Evolutionary conservation across 2,797 vertebrate species (phyloP).

Genomic region (Taeniopygia guttata): DNA sequence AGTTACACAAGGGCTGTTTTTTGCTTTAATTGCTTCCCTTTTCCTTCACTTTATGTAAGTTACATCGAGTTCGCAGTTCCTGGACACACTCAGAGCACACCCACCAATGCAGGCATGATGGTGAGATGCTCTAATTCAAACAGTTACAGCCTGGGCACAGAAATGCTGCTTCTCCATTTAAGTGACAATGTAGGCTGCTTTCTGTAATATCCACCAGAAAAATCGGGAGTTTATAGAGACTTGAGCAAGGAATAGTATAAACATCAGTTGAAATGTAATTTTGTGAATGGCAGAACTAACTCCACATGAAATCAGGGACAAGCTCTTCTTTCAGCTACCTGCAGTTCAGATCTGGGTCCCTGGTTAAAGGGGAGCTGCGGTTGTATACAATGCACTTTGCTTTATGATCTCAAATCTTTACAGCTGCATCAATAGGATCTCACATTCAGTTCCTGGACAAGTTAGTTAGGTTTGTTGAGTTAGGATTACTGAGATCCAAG

Average conservation of each 20-base stretch:
- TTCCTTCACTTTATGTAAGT: background rate
- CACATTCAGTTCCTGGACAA: background rate
- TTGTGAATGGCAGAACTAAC: background rate
- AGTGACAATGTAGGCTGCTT: background rate
- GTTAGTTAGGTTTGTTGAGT: background rate
- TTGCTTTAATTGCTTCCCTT: background rate
- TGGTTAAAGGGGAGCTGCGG: background rate
- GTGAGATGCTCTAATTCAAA: background rate
- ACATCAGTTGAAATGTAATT: background rate
- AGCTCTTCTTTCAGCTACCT: background rate
- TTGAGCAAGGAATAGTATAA: background rate
- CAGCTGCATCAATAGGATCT: background rate
- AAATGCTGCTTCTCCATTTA: background rate
- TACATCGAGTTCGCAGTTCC: background rate
- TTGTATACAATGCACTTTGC: background rate
- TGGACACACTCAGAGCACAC: background rate
- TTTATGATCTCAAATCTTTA: background rate
- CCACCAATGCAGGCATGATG: background rate
- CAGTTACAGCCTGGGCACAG: background rate
- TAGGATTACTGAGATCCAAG: background rate
- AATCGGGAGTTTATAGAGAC: background rate
- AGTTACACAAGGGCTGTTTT: rapidly evolving
- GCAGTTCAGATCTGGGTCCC: rapidly evolving
- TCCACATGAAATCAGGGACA: rapidly evolving
- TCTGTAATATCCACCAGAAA: background rate